Conservation (phyloP, 2,113 vertebrate genomes). For the Okapia johnstoni region DNA sequence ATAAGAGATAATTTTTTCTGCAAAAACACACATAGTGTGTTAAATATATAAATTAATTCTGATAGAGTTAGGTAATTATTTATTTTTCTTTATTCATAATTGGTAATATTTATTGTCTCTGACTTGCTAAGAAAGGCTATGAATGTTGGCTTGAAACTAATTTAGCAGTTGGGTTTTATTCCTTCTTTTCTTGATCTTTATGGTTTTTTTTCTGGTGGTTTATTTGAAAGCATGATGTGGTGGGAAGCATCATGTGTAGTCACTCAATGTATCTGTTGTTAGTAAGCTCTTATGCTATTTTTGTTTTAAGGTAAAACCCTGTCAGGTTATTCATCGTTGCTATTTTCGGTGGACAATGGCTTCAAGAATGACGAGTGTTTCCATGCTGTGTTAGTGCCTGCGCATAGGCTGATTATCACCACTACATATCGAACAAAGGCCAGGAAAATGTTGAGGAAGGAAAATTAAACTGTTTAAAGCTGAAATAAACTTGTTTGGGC, state of each 20-base stretch:
- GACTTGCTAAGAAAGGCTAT: background rate
- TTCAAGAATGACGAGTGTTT: slow-evolving; percentile 5
- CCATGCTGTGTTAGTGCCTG: background rate
- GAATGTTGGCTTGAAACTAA: background rate
- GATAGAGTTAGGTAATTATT: background rate
- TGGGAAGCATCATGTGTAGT: background rate
- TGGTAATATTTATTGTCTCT: background rate
- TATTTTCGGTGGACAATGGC: background rate
- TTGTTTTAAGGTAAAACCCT: background rate
- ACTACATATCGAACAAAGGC: background rate
- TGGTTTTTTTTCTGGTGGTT: background rate
- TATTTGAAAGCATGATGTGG: background rate
- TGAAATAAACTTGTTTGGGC: background rate
- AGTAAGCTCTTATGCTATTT: background rate
- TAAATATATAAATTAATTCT: background rate
- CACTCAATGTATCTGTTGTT: background rate
- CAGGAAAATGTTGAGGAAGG: background rate
- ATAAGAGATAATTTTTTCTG: background rate
- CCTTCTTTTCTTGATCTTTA: background rate
- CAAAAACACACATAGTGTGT: background rate
- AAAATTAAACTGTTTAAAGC: background rate
- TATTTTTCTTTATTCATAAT: background rate
- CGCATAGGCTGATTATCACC: background rate
- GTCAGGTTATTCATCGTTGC: background rate
- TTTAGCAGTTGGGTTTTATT: background rate